These are phyloP conservation scores for Casuarius casuarius DNA, from an alignment of 2,113 vertebrate genomes.

Conservation along the genomic window DNA sequence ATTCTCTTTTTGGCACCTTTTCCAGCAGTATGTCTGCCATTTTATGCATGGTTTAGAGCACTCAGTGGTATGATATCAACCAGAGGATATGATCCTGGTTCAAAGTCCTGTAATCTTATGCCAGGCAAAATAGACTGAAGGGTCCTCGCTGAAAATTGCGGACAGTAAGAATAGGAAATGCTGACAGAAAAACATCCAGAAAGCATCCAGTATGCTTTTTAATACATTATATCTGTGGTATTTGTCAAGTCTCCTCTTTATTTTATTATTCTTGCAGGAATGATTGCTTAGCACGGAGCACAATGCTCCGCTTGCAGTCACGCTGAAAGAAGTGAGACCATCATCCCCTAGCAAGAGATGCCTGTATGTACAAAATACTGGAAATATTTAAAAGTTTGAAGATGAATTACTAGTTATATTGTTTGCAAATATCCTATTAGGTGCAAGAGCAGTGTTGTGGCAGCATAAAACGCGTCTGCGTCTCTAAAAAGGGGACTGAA, in stretches of 20 bases:
- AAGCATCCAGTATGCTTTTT: neutral
- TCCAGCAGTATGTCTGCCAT: neutral
- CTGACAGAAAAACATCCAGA: neutral
- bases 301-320: neutral
- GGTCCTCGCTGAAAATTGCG: neutral
- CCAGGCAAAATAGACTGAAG: neutral
- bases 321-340: neutral
- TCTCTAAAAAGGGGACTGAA: neutral
- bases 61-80: neutral
- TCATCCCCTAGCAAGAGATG: neutral
- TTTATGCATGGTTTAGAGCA: neutral
- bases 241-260: neutral
- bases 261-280: neutral
- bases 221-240: neutral
- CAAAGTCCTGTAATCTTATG: neutral
- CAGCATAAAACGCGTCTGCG: neutral
- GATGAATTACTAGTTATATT: neutral
- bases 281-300: neutral
- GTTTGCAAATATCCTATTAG: neutral
- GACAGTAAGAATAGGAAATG: neutral
- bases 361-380: too few relatives aligned
- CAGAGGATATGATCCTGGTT: too few relatives aligned
- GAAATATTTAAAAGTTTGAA: neutral
- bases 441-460: neutral
- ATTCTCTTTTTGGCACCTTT: neutral